A percentile compares a stretch with the other conserved stretches of the same genome.
phyloP scores from a whole-genome alignment of 1,140 invertebrate species.

The Eupristina koningsbergeri region DNA sequence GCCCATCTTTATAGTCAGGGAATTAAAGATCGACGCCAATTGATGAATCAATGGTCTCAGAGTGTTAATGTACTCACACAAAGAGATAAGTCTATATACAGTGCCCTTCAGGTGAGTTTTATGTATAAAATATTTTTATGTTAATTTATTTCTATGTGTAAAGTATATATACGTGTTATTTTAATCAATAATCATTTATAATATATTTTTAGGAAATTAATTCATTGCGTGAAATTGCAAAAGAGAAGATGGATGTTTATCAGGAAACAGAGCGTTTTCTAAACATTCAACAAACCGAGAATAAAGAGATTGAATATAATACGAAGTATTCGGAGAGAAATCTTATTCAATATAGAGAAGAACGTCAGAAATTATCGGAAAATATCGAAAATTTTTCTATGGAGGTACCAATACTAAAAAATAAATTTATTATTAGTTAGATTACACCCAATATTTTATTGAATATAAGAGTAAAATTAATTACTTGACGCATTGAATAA shows the following conservation, averaged over 20 bases:
- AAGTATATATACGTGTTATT: neutral
- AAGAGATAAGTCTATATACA: slow-evolving; percentile 63
- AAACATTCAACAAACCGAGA: slow-evolving; percentile 59
- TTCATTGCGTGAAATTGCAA: slow-evolving; percentile 55
- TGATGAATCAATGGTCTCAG: slow-evolving; percentile 70
- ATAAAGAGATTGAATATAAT: slow-evolving; percentile 59
- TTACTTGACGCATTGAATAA: neutral
- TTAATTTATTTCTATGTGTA: too few species aligned
- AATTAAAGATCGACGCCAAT: slow-evolving; percentile 64
- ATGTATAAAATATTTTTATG: neutral
- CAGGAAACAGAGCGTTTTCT: slow-evolving; percentile 65
- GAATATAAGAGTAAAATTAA: neutral
- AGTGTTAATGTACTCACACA: slow-evolving; percentile 64
- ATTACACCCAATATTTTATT: neutral
- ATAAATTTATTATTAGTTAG: neutral
- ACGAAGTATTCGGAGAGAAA: slow-evolving; percentile 61
- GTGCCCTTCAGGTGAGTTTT: slow-evolving; percentile 56
- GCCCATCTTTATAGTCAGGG: slow-evolving; percentile 65
- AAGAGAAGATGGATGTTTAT: slow-evolving; percentile 57
- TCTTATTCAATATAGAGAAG: slow-evolving; percentile 53
- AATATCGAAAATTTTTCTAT: slow-evolving; percentile 46
- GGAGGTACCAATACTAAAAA: slow-evolving; percentile 50
- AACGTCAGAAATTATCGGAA: slow-evolving; percentile 56
- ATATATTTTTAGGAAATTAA: slow-evolving; percentile 62
- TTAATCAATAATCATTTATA: neutral